phyloP scores from a whole-genome alignment of 1,140 invertebrate genomes.

The Popillia japonica region DNA sequence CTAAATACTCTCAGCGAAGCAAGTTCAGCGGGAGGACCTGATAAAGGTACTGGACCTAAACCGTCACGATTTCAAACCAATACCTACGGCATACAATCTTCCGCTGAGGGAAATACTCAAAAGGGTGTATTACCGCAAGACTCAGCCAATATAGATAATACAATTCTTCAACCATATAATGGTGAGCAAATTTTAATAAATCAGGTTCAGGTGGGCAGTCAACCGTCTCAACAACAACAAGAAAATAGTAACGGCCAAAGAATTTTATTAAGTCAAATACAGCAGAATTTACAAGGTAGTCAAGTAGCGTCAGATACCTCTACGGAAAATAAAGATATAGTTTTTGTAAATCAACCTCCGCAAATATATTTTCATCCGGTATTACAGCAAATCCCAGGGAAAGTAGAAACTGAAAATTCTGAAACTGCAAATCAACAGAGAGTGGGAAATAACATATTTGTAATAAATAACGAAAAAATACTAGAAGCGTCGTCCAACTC shows the following conservation, averaged over 20 bases:
- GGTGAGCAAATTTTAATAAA: not conserved
- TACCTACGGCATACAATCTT: not conserved
- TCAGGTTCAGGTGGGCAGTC: not conserved
- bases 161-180: not conserved
- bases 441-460: not conserved
- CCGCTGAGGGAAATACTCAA: not conserved
- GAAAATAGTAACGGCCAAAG: not conserved
- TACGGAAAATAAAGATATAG: not conserved
- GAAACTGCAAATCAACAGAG: not conserved
- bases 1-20: not conserved
- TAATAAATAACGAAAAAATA: not conserved
- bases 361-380: not conserved
- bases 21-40: not conserved
- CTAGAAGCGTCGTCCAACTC: not conserved
- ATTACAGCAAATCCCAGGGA: not conserved
- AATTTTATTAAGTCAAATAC: not conserved
- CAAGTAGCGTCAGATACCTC: not conserved
- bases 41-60: not conserved
- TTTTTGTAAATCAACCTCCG: not conserved
- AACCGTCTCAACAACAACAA: not conserved
- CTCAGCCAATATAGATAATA: not conserved
- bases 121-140: not conserved
- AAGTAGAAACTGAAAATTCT: not conserved
- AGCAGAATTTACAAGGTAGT: not conserved
- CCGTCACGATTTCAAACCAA: not conserved